phyloP scores from a whole-genome alignment of 2,888 invertebrate species.

The Eueremaeus valkanovi region DNA sequence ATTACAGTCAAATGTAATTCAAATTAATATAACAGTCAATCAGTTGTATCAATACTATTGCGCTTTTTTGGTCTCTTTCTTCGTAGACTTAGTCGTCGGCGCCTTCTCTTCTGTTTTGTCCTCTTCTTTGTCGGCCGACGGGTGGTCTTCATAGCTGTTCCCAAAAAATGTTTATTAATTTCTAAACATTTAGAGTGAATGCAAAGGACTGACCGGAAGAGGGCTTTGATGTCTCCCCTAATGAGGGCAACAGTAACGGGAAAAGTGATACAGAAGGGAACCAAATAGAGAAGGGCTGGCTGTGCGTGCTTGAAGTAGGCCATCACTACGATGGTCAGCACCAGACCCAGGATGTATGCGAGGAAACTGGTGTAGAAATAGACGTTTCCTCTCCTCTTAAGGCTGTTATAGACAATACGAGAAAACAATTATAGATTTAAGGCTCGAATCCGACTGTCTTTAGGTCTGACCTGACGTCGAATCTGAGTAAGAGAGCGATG shows the following conservation, averaged over 20 bases:
- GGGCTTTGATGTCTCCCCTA: slow-evolving; percentile 79
- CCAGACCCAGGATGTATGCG: slow-evolving; percentile 88
- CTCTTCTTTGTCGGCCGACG: slow-evolving; percentile 55
- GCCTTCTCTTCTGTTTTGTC: slow-evolving; percentile 26
- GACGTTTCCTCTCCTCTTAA: slow-evolving; percentile 71
- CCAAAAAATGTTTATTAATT: neutral
- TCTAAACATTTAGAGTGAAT: slow-evolving; percentile 55
- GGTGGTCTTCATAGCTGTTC: slow-evolving; percentile 67
- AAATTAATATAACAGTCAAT: neutral
- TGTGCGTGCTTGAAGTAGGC: slow-evolving; percentile 95
- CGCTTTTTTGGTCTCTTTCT: slow-evolving; percentile 27
- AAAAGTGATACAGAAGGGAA: slow-evolving; percentile 89
- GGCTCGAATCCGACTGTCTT: neutral
- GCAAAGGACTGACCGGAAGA: slow-evolving; percentile 58
- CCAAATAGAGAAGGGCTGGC: slow-evolving; percentile 93
- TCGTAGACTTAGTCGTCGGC: slow-evolving; percentile 34
- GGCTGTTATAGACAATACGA: slow-evolving; percentile 56
- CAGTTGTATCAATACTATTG: slow-evolving; percentile 24
- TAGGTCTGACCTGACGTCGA: slow-evolving; percentile 67
- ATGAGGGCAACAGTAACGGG: slow-evolving; percentile 81
- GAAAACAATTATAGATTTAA: neutral
- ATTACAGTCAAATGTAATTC: slow-evolving; percentile 39
- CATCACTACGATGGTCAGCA: slow-evolving; percentile 95
- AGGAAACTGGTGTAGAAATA: slow-evolving; percentile 86
- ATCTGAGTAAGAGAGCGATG: slow-evolving; percentile 90